phyloP scores from a whole-genome alignment of 2,797 vertebrate genomes.

The Leptatherina wallacei region DNA sequence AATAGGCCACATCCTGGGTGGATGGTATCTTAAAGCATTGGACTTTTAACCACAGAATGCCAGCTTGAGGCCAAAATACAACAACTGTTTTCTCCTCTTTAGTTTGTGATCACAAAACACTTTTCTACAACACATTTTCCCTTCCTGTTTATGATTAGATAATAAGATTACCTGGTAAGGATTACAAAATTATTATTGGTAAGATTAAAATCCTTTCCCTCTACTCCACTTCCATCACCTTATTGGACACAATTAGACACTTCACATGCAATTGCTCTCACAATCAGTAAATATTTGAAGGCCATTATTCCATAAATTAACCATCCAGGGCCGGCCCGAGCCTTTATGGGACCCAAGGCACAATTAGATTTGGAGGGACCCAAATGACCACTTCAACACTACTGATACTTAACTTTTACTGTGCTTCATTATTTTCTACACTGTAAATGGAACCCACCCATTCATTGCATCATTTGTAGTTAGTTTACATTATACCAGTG shows the following conservation, averaged over 20 bases:
- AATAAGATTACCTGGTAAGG: background rate
- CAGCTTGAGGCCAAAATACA: background rate
- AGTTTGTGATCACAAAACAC: background rate
- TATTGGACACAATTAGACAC: background rate
- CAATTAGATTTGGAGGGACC: too few relatives aligned
- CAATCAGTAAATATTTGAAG: background rate
- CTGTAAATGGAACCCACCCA: too few relatives aligned
- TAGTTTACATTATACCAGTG: too few relatives aligned
- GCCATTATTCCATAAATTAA: too few relatives aligned
- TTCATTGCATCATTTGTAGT: too few relatives aligned
- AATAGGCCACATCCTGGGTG: background rate
- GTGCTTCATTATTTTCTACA: too few relatives aligned
- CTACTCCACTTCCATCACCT: too few relatives aligned
- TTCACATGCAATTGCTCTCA: background rate
- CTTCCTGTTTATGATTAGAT: background rate
- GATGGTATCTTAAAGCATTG: background rate
- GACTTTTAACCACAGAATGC: background rate
- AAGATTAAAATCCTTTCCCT: background rate
- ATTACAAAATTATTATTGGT: background rate
- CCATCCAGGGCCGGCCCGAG: too few relatives aligned
- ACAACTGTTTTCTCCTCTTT: background rate
- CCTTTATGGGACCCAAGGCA: too few relatives aligned
- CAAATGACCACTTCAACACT: too few relatives aligned
- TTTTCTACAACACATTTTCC: background rate
- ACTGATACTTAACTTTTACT: too few relatives aligned